These are phyloP conservation scores for Montipora foliosa DNA, from an alignment of 64 coral and sea anemone species.

Conservation along the genomic window DNA sequence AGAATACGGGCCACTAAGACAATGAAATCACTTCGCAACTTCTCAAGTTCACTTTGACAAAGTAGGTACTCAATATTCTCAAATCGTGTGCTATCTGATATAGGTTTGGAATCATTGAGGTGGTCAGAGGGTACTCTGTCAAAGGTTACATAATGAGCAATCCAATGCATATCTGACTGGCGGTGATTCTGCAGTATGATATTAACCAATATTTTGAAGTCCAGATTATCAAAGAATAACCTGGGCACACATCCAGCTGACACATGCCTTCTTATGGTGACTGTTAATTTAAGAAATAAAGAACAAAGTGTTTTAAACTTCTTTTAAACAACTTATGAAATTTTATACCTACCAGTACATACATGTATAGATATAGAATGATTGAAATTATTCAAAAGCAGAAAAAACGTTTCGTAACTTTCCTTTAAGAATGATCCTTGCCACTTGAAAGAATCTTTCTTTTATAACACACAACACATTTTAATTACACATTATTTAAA, in stretches of 20 bases:
- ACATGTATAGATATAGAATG: neutral
- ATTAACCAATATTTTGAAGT: slow-evolving; percentile 55
- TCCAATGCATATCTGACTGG: slow-evolving; percentile 59
- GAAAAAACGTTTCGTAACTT: neutral
- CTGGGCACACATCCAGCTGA: slow-evolving; percentile 17
- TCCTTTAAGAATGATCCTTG: slow-evolving; percentile 4
- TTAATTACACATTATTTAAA: neutral
- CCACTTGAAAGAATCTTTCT: neutral
- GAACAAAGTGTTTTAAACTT: slow-evolving; percentile 30
- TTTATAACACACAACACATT: slow-evolving; percentile 1
- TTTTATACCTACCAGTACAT: neutral
- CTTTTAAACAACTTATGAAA: slow-evolving; percentile 5
- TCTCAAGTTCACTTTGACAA: slow-evolving; percentile 35
- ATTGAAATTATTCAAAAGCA: neutral
- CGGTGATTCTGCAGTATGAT: slow-evolving; percentile 47
- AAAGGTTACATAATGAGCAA: slow-evolving; percentile 53
- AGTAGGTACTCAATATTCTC: slow-evolving; percentile 57
- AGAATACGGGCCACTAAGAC: slow-evolving; percentile 45
- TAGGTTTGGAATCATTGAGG: slow-evolving; percentile 57
- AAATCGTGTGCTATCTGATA: slow-evolving; percentile 38
- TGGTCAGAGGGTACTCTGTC: slow-evolving; percentile 41
- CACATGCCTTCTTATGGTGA: slow-evolving; percentile 52
- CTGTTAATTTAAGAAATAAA: slow-evolving; percentile 53
- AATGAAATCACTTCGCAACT: slow-evolving; percentile 56
- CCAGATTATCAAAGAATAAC: slow-evolving; percentile 53